Base-by-base conservation (phyloP, 2,888 invertebrate genomes). In the Gari tellinella region DNA sequence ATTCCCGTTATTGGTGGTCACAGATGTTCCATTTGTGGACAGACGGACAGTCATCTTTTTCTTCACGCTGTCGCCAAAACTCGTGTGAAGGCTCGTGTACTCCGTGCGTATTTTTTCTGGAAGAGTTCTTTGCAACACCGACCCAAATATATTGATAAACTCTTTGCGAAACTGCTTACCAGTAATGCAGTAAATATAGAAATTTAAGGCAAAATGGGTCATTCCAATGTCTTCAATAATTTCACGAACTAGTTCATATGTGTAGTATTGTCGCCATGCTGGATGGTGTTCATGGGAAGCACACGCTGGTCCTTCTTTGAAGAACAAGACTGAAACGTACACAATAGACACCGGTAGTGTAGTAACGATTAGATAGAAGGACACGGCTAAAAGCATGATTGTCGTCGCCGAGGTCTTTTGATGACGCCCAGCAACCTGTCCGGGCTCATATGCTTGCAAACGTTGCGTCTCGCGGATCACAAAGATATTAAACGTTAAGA, bases 171-270 rank as follows among this genome's bases (percentile, higher is more conserved):
- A 92, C 60, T 88, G 80, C 69, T 89, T 89, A 2, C 92, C 92
- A 0, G 91, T 92, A 43, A 88, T 76, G 12, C 90, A 57, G 63
- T 92, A 92, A 57, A 92, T 91, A 75, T 88, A 89, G 77, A 92
- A 89, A 66, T 91, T 91, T 57, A 87, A 87, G 48, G 91, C 91
- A 80, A 89, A 91, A 68, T 91, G 91, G 1, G 91, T 90, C 62
- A 89, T 88, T 38, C 90, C 90, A 43, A 90, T 82, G 64, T 90
- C 89, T 49, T 89, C 86, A 17, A 90, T 83, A 19, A 90, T 72
- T 0, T 80, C 76, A 48, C 87, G 74, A 0, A 86, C 76, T 5
- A 86, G 68, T 26, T 73, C 72, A 78, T 89, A 91, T 1, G 77
- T 79, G 40, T 89, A 83, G 74, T 87, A 81, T 40, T 80, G 68